phyloP scores from a whole-genome alignment of 1,140 invertebrate species.

The Rhopalosiphum padi region DNA sequence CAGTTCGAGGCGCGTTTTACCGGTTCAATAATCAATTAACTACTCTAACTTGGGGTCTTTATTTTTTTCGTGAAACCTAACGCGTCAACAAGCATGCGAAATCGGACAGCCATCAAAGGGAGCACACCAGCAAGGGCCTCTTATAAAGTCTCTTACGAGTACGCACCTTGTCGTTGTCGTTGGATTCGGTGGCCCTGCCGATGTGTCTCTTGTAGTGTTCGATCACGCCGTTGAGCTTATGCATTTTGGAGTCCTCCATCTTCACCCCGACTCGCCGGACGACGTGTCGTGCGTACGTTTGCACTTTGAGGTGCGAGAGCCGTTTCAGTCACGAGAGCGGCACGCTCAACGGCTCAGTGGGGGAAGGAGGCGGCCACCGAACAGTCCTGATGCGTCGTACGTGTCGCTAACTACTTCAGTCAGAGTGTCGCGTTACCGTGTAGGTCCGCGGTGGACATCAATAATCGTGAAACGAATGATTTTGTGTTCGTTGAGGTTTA shows the following conservation, averaged over 20 bases:
- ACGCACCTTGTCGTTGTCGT: constrained; percentile 40
- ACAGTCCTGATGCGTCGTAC: neutral
- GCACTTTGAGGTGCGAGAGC: neutral
- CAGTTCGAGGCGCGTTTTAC: neutral
- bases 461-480: constrained; percentile 8
- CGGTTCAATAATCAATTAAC: neutral
- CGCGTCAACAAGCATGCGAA: neutral
- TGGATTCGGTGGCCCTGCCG: constrained; percentile 35
- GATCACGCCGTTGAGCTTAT: constrained; percentile 40
- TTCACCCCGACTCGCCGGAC: neutral
- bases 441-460: neutral
- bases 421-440: neutral
- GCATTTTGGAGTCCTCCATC: neutral
- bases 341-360: neutral
- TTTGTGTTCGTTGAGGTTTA: neutral
- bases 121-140: neutral
- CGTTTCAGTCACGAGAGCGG: neutral
- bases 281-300: neutral
- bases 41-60: neutral
- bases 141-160: neutral
- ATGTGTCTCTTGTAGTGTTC: constrained; percentile 59
- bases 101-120: neutral
- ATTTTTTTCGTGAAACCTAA: neutral
- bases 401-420: neutral
- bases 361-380: neutral